Conservation (phyloP, 2,797 vertebrate genomes). For the Dermochelys coriacea region DNA sequence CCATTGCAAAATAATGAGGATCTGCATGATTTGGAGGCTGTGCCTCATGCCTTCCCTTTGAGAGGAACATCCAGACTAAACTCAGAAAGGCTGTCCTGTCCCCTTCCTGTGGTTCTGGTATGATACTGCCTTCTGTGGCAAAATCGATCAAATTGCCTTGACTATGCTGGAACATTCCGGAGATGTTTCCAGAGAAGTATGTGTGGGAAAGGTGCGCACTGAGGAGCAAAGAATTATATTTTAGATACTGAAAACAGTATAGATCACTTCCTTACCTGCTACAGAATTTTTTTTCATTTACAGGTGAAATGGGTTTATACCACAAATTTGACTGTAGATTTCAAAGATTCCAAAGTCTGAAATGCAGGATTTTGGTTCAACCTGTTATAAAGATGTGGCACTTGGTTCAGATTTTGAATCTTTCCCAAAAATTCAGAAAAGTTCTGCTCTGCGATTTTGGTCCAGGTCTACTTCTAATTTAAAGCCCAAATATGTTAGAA, state of each 20-base stretch:
- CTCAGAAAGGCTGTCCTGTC: neutral
- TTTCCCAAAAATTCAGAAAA: neutral
- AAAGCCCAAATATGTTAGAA: neutral
- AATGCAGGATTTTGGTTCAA: neutral
- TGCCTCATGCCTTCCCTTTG: neutral
- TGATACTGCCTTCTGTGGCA: neutral
- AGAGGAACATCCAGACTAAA: neutral
- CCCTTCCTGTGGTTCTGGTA: rapidly evolving
- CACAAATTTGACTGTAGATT: neutral
- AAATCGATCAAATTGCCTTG: neutral
- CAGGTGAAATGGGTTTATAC: neutral
- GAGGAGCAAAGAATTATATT: neutral
- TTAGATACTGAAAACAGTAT: neutral
- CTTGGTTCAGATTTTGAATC: neutral
- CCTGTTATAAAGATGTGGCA: neutral
- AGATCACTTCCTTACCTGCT: neutral
- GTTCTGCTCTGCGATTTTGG: neutral
- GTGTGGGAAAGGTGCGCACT: neutral
- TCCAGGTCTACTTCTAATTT: neutral
- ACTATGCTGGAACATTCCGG: neutral
- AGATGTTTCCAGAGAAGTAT: neutral
- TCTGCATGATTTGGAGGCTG: too few species aligned
- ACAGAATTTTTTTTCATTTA: neutral
- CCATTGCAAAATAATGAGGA: too few species aligned
- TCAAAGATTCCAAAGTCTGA: neutral